Evolutionary conservation across 2,797 vertebrate species (phyloP).

Genomic region (Saxicola maurus): DNA sequence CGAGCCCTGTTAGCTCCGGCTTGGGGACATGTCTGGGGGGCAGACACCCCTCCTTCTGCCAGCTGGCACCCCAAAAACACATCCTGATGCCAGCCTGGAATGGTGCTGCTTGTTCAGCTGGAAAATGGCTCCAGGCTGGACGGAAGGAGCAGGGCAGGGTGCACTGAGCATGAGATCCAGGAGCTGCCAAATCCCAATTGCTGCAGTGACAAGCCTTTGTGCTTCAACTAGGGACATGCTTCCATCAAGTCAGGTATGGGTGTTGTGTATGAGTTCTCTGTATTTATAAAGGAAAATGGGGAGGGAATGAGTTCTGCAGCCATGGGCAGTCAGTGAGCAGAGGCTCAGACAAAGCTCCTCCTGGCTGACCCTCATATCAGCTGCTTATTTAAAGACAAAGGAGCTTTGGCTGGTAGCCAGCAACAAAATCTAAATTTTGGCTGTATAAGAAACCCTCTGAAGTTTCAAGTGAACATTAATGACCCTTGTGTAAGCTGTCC

Average conservation of each 20-base stretch:
- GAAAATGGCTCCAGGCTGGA: rapidly evolving
- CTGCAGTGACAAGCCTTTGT: rapidly evolving
- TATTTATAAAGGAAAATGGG: neutral
- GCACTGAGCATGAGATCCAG: rapidly evolving
- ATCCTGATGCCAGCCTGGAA: neutral
- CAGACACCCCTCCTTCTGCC: neutral
- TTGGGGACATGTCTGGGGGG: rapidly evolving
- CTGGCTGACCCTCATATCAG: neutral
- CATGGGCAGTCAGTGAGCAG: rapidly evolving
- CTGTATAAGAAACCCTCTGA: neutral
- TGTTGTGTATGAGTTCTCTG: rapidly evolving
- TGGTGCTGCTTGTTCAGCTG: neutral
- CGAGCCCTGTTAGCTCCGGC: rapidly evolving
- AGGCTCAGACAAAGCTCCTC: rapidly evolving
- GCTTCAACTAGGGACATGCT: neutral
- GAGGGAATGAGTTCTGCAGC: neutral
- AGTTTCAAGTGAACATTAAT: neutral
- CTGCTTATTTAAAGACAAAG: neutral
- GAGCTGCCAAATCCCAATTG: rapidly evolving
- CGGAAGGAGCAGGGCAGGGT: neutral
- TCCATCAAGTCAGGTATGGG: neutral
- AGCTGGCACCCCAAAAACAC: neutral
- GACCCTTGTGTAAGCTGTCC: neutral
- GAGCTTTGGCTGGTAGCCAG: neutral
- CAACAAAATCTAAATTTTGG: neutral